These are phyloP conservation scores for Hippopotamyrus pictus DNA, from an alignment of 2,797 vertebrate genomes.

Conservation along the genomic window DNA sequence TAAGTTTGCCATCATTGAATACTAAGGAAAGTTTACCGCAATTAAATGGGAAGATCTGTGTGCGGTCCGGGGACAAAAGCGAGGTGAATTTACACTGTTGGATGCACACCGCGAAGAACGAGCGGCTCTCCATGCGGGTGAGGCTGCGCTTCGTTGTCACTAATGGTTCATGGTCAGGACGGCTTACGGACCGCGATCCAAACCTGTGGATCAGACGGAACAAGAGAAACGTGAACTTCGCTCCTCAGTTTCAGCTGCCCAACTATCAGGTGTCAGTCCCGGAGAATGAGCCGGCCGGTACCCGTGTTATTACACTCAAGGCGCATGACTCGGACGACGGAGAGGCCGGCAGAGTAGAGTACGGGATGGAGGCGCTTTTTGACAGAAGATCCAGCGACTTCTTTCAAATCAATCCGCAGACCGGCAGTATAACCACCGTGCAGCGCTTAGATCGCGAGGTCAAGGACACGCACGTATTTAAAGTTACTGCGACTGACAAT, in stretches of 20 bases:
- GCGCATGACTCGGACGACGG: constrained; percentile 86
- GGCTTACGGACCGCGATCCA: background rate
- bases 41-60: constrained; percentile 42
- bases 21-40: constrained; percentile 44
- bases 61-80: constrained; percentile 25
- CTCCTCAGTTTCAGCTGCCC: constrained; percentile 83
- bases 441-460: constrained; percentile 83
- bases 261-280: constrained; percentile 89
- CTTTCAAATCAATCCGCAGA: constrained; percentile 74
- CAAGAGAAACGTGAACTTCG: constrained; percentile 62
- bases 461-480: constrained; percentile 88
- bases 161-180: background rate
- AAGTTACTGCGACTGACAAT: constrained; percentile 77
- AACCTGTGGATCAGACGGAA: constrained; percentile 38
- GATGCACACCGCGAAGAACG: constrained; percentile 36
- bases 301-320: constrained; percentile 77
- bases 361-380: constrained; percentile 85
- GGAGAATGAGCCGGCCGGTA: constrained; percentile 83
- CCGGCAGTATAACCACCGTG: constrained; percentile 72
- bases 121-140: constrained; percentile 44
- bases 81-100: constrained; percentile 47
- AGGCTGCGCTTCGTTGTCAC: constrained; percentile 39
- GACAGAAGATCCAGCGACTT: constrained; percentile 82
- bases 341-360: constrained; percentile 79
- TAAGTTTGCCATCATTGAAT: constrained; percentile 23